A percentile compares a stretch with the other conserved stretches of the same genome.
phyloP scores from a whole-genome alignment of 2,888 invertebrate genomes.

The Pyrochroa serraticornis region DNA sequence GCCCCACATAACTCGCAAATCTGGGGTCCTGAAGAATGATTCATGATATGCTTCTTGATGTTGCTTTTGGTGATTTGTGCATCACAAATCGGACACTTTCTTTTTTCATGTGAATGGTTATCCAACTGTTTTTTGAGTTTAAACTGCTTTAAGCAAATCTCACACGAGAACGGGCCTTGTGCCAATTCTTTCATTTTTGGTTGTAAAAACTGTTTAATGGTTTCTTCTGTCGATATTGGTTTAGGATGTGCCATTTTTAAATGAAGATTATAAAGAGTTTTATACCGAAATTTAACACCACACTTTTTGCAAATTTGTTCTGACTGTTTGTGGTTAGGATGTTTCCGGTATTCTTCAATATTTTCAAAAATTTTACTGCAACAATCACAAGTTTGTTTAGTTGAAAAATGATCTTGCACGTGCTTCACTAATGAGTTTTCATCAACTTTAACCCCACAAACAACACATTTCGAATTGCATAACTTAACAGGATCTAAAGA shows the following conservation, averaged over 20 bases:
- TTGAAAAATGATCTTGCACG: conserved; percentile 11
- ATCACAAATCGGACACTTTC: conserved; percentile 46
- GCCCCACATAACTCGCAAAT: conserved; percentile 50
- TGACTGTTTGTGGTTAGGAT: conserved; percentile 1
- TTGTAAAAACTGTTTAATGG: conserved; percentile 7
- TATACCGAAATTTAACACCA: conserved; percentile 15
- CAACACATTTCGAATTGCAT: conserved; percentile 7
- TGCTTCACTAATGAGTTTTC: conserved; percentile 11
- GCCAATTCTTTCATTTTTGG: background rate
- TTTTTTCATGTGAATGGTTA: conserved; percentile 45
- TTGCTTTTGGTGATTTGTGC: conserved; percentile 44
- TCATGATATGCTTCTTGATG: conserved; percentile 45
- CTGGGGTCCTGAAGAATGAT: conserved; percentile 44
- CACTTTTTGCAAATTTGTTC: conserved; percentile 11
- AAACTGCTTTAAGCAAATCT: conserved; percentile 33
- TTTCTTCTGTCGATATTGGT: conserved; percentile 1
- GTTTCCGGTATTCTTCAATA: conserved; percentile 11
- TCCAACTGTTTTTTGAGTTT: conserved; percentile 22
- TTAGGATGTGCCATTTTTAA: conserved; percentile 2
- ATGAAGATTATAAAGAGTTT: conserved; percentile 18
- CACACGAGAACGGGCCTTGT: conserved; percentile 13
- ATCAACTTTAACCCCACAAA: conserved; percentile 6
- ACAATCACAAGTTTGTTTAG: conserved; percentile 12
- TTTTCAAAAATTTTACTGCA: conserved; percentile 14
- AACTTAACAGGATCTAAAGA: background rate